phyloP scores from a whole-genome alignment of 1,140 invertebrate genomes.

The Drosophila pallidifrons region DNA sequence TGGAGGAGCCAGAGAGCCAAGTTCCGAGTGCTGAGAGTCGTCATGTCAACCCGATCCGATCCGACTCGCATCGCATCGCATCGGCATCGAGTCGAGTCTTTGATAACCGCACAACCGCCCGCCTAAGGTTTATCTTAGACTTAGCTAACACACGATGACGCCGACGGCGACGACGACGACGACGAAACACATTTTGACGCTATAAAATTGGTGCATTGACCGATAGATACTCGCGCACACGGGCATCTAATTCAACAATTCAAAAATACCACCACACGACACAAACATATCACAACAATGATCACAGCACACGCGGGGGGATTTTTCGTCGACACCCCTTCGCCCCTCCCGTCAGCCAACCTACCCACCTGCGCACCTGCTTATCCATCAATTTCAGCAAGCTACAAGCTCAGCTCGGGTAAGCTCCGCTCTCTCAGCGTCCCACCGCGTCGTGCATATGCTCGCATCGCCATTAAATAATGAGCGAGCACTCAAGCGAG shows the following conservation, averaged over 20 bases:
- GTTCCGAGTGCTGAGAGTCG: not conserved
- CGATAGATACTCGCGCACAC: slow-evolving; percentile 37
- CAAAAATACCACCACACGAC: not conserved
- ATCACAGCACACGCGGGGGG: not conserved
- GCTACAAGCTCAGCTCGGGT: not conserved
- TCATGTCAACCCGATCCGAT: not conserved
- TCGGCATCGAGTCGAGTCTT: slow-evolving; percentile 12
- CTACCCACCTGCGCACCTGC: not conserved
- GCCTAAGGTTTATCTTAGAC: slow-evolving; percentile 40
- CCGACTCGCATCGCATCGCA: not conserved
- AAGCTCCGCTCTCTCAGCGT: not conserved
- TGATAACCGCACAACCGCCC: slow-evolving; percentile 27
- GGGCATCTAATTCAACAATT: slow-evolving; percentile 13
- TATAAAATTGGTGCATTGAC: slow-evolving; percentile 47
- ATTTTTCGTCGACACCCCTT: not conserved
- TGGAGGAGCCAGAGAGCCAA: not conserved
- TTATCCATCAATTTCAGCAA: not conserved
- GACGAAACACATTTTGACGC: slow-evolving; percentile 14
- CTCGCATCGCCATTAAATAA: not conserved
- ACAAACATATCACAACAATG: not conserved
- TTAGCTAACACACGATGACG: slow-evolving; percentile 8
- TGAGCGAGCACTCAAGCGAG: slow-evolving; percentile 9
- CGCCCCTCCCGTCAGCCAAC: not conserved
- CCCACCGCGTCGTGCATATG: slow-evolving; percentile 2
- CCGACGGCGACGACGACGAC: not conserved